Evolutionary conservation across 2,888 invertebrate species (phyloP), one percentile per base, ranked within the genome.

Genomic region (Drosophila falleni): DNA sequence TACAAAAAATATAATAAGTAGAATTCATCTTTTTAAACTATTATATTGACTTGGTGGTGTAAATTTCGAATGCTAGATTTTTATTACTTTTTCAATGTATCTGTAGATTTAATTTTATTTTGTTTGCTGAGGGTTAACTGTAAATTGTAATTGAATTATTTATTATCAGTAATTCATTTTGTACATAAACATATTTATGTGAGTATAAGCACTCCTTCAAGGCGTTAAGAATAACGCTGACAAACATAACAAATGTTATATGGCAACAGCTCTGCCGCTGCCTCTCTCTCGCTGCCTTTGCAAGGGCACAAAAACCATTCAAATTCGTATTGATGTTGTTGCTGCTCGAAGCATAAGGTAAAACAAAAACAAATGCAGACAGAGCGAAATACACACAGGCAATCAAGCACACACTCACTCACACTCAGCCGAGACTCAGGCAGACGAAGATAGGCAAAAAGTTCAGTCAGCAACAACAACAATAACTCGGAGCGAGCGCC

Each of bases 321-420:
- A 64, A 74, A 73, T 66, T 68, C 58, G 39, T 69, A 42, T 55
- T 56, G 50, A 39, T 56, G 59, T 33, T 29, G 56, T 59, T 69
- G 56, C 59, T 63, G 62, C 64, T 58, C 58, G 55, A 29, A 79
- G 58, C 80, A 73, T 83, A 75, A 79, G 50, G 64, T 54, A 75
- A 68, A 68, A 71, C 50, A 75, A 71, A 68, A 71, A 59, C 62
- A 70, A 68, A 81, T 54, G 60, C 46, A 77, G 65, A 67, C 81
- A 49, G 39, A 54, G 26, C 8, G 37, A 46, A 55, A 16, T 47
- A 56, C 37, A 54, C 44, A 55, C 62, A 44, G 16, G 29, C 26
- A 41, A 50, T 50, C 31, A 50, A 50, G 8, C 23, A 54, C 37
- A 46, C 39, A 61, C 35, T 29, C 37, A 50, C 29, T 19, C 31